Evolutionary conservation across 2,888 invertebrate species (phyloP).

Genomic region (Panzeria rudis): DNA sequence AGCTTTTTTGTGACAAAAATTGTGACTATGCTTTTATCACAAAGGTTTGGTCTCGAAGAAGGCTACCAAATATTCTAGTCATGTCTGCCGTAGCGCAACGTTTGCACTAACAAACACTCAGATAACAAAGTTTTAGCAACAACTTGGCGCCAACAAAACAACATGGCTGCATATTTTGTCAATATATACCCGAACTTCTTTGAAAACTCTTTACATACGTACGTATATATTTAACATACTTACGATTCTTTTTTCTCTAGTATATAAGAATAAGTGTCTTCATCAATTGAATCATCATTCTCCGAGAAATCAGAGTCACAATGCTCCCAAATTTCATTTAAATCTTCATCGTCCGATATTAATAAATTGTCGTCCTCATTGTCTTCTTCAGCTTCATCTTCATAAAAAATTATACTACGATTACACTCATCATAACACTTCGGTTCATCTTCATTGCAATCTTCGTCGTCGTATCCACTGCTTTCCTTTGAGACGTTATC

Average conservation of each 20-base stretch:
- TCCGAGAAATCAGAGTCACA: conserved; percentile 15
- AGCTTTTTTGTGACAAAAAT: no score
- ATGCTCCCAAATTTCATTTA: conserved; percentile 22
- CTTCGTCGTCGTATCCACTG: conserved; percentile 57
- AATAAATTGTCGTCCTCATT: background rate
- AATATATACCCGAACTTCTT: no score
- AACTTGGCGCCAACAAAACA: no score
- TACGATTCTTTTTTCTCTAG: background rate
- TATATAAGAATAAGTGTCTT: background rate
- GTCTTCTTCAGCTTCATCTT: background rate
- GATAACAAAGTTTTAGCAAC: no score
- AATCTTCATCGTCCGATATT: conserved; percentile 38
- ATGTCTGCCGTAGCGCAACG: no score
- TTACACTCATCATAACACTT: background rate
- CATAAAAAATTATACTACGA: no score
- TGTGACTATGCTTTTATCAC: no score
- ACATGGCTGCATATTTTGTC: no score
- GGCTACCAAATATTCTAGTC: no score
- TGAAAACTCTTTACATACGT: no score
- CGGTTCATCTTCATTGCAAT: conserved; percentile 40
- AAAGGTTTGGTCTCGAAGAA: no score
- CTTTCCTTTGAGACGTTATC: conserved; percentile 54
- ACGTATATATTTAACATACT: background rate
- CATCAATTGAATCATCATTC: background rate
- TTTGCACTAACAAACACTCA: no score